phyloP scores from a whole-genome alignment of 2,797 vertebrate genomes.

The Sciurus vulgaris region DNA sequence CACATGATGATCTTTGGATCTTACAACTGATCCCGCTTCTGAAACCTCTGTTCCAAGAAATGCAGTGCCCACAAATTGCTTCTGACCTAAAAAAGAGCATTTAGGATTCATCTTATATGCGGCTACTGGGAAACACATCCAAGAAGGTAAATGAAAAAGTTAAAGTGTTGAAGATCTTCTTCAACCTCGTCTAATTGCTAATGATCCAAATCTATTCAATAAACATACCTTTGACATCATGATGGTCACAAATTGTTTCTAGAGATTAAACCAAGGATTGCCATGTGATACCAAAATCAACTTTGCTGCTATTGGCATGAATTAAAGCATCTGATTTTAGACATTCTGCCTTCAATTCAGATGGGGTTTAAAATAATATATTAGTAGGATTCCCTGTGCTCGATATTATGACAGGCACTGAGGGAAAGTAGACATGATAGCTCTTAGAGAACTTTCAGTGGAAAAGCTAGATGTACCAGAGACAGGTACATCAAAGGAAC shows the following conservation, averaged over 20 bases:
- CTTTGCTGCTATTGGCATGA: not conserved
- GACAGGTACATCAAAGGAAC: not conserved
- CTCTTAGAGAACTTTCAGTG: not conserved
- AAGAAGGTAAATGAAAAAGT: not conserved
- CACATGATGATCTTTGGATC: not conserved
- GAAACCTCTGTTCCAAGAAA: not conserved
- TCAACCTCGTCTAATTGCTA: not conserved
- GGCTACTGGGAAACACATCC: not conserved
- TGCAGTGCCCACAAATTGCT: not conserved
- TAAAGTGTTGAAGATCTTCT: not conserved
- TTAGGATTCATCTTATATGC: not conserved
- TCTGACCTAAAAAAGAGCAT: not conserved
- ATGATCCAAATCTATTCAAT: not conserved
- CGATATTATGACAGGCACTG: not conserved
- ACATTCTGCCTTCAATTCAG: not conserved
- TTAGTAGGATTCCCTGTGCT: not conserved
- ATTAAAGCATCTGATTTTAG: not conserved
- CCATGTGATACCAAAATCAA: not conserved
- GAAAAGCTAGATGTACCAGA: not conserved
- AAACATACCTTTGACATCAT: not conserved
- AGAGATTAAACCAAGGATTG: not conserved
- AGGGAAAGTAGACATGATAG: not conserved
- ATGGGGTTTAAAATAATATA: not conserved
- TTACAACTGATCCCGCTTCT: not conserved
- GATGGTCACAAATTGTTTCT: not conserved